These are phyloP conservation scores for Dasypogon diadema DNA, from an alignment of 2,888 invertebrate genomes.

Conservation along the genomic window DNA sequence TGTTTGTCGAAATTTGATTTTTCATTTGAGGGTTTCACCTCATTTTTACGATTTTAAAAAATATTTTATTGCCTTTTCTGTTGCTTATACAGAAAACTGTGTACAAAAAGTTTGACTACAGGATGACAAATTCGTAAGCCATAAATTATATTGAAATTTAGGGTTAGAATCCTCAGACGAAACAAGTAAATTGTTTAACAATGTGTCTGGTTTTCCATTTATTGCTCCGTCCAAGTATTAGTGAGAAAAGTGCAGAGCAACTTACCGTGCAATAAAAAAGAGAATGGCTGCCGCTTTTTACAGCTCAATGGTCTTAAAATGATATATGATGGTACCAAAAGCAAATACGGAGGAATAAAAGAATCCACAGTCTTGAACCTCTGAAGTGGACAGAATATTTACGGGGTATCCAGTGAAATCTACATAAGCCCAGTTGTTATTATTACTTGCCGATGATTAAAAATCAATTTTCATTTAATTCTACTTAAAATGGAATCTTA, in stretches of 20 bases:
- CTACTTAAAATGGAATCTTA: conserved; percentile 48
- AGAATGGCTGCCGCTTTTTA: conserved; percentile 23
- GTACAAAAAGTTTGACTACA: conserved; percentile 42
- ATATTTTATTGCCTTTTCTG: conserved; percentile 45
- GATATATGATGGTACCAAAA: conserved; percentile 29
- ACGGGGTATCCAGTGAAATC: conserved; percentile 9
- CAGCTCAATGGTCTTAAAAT: background rate
- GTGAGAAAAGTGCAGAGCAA: conserved; percentile 1
- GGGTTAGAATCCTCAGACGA: conserved; percentile 3
- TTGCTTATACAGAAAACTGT: background rate
- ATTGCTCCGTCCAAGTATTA: background rate
- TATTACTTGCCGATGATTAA: conserved; percentile 44
- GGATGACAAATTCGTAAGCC: conserved; percentile 54
- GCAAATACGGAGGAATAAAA: background rate
- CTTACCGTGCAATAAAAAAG: conserved; percentile 25
- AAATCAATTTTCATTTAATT: conserved; percentile 50
- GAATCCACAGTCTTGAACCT: background rate
- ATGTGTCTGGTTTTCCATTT: conserved; percentile 27
- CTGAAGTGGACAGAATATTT: background rate
- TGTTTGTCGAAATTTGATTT: conserved; percentile 44
- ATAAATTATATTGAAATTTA: conserved; percentile 47
- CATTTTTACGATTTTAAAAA: conserved; percentile 45
- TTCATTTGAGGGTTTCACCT: conserved; percentile 44
- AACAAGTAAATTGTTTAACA: conserved; percentile 23
- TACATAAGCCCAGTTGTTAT: conserved; percentile 1